Evolutionary conservation across 92 coral and sea anemone species (phyloP), one percentile per base, ranked within the genome.

Genomic region (Heliopora coerulea): DNA sequence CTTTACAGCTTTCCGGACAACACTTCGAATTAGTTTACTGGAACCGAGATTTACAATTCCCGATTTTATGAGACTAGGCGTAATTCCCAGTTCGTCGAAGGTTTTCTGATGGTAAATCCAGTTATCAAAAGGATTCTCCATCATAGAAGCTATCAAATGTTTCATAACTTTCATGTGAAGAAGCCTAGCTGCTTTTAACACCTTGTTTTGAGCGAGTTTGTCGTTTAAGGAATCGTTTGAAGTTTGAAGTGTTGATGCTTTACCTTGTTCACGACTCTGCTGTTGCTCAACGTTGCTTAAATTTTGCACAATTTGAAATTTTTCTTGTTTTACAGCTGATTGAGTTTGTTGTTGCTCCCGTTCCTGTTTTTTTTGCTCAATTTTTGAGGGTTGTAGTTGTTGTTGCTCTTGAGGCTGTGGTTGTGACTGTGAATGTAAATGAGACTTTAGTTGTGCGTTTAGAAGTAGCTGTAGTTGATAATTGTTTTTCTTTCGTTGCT

Each of bases 61-160:
- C 21, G 91, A 84, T 1, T 90, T 89, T 20, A 95, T 73, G 83
- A 91, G 84, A n/a, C 65, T 40, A 17, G 96, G 88, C 3, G 91
- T 83, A 59, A 95, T 83, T 69, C 89, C 91, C 56, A 95, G 84
- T 28, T 87, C 87, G 21, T 86, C 87, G 32, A 95, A 86, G 5
- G 91, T 81, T 62, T 65, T 82, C 46, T 91, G 88, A 62, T 88
- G 88, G 41, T 95, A 95, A 59, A 95, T 90, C 99, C 99, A 95
- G 59, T 27, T 75, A 28, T 80, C 86, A 73, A 95, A 81, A 48
- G 85, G 85, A 30, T 95, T 91, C 31, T 79, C 81, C 10, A 97
- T 87, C 41, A 95, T 54, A 19, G 92, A 69, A 18, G 79, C 80
- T 40, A 88, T 88, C 18, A 95, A 41, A 21, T 87, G 83, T 54